phyloP scores from a whole-genome alignment of 2,113 vertebrate species.

The Oceanites oceanicus region DNA sequence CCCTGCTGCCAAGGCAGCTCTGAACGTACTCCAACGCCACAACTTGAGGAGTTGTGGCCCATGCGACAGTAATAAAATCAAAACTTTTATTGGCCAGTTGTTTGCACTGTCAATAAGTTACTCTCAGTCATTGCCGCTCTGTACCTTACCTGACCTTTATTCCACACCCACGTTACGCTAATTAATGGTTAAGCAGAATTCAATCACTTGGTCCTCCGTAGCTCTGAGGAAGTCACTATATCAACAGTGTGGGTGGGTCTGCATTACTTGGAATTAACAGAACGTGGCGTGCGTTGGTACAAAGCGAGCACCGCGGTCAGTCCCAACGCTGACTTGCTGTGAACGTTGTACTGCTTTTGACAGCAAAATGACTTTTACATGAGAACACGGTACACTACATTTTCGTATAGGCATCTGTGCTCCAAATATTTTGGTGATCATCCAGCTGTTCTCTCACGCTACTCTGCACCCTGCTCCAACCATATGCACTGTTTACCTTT shows the following conservation, averaged over 20 bases:
- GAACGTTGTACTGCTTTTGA: not conserved
- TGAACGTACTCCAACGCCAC: fast-evolving
- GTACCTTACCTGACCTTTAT: not conserved
- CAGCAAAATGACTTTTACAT: not conserved
- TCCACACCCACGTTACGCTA: fast-evolving
- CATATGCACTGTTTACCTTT: not conserved
- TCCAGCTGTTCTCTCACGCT: not conserved
- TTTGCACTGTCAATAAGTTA: not conserved
- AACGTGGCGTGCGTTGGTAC: no score
- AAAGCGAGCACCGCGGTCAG: fast-evolving
- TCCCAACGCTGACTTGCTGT: not conserved
- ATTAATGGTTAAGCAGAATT: not conserved
- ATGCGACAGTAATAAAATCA: fast-evolving
- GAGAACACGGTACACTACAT: not conserved
- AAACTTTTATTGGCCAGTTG: not conserved
- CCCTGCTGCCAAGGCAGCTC: not conserved
- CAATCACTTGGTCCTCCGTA: not conserved
- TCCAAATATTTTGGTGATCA: not conserved
- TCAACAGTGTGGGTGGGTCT: not conserved
- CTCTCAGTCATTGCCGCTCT: not conserved
- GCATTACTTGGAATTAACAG: not conserved
- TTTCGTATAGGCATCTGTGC: not conserved
- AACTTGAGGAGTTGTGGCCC: not conserved
- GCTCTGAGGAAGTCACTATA: not conserved
- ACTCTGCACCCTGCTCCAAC: not conserved